Conservation (phyloP, 2,888 invertebrate species). For the Papilio demoleus region DNA sequence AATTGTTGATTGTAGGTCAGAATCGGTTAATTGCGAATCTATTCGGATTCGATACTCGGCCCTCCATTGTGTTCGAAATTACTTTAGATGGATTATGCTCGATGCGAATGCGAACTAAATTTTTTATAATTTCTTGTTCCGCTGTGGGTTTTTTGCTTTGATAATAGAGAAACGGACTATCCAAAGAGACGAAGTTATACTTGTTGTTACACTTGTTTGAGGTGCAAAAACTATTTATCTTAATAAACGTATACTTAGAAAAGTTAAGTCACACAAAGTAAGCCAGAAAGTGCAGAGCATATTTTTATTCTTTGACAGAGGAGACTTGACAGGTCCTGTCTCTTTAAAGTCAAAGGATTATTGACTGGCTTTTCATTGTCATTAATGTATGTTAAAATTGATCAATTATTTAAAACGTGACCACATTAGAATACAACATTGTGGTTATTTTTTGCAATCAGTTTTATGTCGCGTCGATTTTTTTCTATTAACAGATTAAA, state of each 20-base stretch:
- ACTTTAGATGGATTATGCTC: conserved; percentile 37
- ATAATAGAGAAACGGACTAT: not conserved
- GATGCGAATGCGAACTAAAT: conserved; percentile 30
- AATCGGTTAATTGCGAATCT: conserved; percentile 79
- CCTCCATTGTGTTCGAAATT: conserved; percentile 73
- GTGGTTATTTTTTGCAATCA: not conserved
- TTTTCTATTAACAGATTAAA: conserved; percentile 6
- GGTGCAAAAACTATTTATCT: no score
- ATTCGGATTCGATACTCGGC: conserved; percentile 67
- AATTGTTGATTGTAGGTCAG: conserved; percentile 70
- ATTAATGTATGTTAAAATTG: conserved; percentile 31
- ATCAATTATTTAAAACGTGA: conserved; percentile 36
- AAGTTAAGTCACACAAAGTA: no score
- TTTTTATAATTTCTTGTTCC: conserved; percentile 34
- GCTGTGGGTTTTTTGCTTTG: conserved; percentile 7
- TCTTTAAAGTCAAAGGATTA: conserved; percentile 7
- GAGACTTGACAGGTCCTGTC: not conserved
- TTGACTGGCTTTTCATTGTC: conserved; percentile 28
- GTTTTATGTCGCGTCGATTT: conserved; percentile 11
- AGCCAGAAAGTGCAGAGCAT: no score
- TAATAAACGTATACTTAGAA: no score
- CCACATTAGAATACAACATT: conserved; percentile 24
- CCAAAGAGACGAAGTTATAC: no score
- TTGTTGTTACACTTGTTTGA: no score
- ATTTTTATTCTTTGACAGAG: no score